Percentiles rank a stretch among this genome's conserved stretches.
Evolutionary conservation across 2,113 vertebrate genomes (phyloP).

Genomic region (Amphiprion ocellaris): DNA sequence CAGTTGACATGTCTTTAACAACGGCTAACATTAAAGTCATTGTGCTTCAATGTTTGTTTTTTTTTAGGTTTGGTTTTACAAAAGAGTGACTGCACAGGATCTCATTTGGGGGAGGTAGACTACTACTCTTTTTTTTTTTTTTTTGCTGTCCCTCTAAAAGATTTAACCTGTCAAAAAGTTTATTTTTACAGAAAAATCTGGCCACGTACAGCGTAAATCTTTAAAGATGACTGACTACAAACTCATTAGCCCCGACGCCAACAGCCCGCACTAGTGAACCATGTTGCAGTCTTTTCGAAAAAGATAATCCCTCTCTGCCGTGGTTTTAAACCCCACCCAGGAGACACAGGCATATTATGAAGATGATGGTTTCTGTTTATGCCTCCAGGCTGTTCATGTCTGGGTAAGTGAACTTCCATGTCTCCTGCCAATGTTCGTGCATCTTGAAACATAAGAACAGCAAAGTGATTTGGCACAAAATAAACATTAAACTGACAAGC

Average conservation of each 20-base stretch:
- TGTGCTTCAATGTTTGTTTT: constrained; percentile 8
- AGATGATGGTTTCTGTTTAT: constrained; percentile 51
- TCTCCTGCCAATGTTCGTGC: constrained; percentile 52
- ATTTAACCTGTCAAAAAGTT: constrained; percentile 47
- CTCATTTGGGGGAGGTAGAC: neutral
- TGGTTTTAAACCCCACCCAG: constrained; percentile 51
- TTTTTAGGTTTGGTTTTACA: constrained; percentile 10
- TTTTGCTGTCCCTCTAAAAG: constrained; percentile 20
- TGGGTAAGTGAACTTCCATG: constrained; percentile 70
- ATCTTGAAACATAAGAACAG: constrained; percentile 54
- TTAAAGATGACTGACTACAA: constrained; percentile 60
- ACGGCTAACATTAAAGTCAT: too few species aligned
- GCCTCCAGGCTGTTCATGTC: constrained; percentile 57
- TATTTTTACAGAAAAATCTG: constrained; percentile 60
- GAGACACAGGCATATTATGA: constrained; percentile 58
- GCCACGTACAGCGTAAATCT: constrained; percentile 45
- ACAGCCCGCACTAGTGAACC: constrained; percentile 36
- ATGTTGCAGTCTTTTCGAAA: constrained; percentile 47
- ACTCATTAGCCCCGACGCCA: constrained; percentile 32
- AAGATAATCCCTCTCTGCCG: constrained; percentile 54
- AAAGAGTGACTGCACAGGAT: neutral
- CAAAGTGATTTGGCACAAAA: constrained; percentile 56
- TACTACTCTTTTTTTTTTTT: constrained; percentile 14
- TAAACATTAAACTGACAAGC: constrained; percentile 33
- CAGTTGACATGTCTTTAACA: too few species aligned